Base-by-base conservation (phyloP, 1,140 invertebrate species). In the Microplitis demolitor region DNA sequence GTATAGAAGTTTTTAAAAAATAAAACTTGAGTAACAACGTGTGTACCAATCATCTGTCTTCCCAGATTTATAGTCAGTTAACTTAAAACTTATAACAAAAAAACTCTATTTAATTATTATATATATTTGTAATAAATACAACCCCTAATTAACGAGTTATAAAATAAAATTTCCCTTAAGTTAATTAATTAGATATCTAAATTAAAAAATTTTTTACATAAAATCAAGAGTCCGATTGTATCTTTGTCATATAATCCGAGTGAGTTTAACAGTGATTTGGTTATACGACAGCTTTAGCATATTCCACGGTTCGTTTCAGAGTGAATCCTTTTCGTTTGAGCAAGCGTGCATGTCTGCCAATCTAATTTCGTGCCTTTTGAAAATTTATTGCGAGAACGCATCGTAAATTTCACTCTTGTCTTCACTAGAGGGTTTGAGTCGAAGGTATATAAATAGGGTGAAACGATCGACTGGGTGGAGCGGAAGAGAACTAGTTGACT, bases 331-430 rank as follows among this genome's bases (percentile, higher is more conserved):
- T 61, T 31, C 11, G 24, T 16, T 16, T 24, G 58, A 13, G 58
- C 31, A 61, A 45, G 39, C 39, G 39, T 61, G 58, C 58, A 61
- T 61, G 58, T 61, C 24, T 31, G 31, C 58, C 58, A 61, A 61
- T 61, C 31, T 61, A 61, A 61, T 61, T 61, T 61, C 16, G 58
- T 31, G 58, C 31, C 58, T 33, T 61, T 61, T 33, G 58, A 61
- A 61, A 61, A 61, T 61, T 35, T 61, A 61, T 61, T 61, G 58
- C 58, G 4, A 13, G 58, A 61, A 61, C 31, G 24, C 58, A 33
- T 61, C 16, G 31, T 61, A 61, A 61, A 61, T 61, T 61, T 61
- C 31, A 34, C 58, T 61, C 58, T 61, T 61, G 58, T 24, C 31
- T 61, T 24, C 31, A 24, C 9, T 9, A 5, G 58, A 61, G 58